These are phyloP conservation scores for Pipistrellus kuhlii DNA, from an alignment of 2,797 vertebrate species.

Conservation along the genomic window DNA sequence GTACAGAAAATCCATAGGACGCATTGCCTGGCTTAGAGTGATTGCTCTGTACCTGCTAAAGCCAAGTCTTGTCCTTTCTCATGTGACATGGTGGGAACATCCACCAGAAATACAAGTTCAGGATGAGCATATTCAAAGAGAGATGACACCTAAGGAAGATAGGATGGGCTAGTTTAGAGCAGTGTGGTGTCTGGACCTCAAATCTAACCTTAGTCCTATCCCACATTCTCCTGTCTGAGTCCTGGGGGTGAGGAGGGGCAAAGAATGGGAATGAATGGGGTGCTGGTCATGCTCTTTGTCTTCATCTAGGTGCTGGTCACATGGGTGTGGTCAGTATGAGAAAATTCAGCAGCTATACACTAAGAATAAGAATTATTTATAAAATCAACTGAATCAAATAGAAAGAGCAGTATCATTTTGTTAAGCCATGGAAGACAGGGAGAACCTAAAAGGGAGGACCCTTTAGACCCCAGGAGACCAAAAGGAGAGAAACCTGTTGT, in stretches of 20 bases:
- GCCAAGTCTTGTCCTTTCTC: background rate
- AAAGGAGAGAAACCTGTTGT: background rate
- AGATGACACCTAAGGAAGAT: background rate
- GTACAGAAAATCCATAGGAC: background rate
- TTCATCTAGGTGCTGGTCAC: background rate
- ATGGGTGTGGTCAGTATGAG: background rate
- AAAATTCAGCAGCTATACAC: background rate
- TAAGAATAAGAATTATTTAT: background rate
- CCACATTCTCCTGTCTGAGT: background rate
- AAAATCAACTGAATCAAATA: conserved; percentile 24
- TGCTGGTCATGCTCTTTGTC: background rate
- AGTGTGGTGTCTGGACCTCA: background rate
- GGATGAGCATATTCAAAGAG: background rate
- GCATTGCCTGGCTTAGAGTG: background rate
- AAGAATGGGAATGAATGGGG: background rate
- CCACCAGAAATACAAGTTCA: background rate
- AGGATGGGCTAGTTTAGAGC: background rate
- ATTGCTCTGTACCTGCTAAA: background rate
- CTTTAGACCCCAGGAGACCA: background rate
- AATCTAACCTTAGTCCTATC: background rate
- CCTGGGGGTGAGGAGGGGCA: too few species aligned
- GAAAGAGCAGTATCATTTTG: background rate
- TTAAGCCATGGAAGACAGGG: background rate
- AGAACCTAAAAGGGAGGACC: background rate
- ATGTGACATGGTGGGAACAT: background rate